Evolutionary conservation across 2,888 invertebrate species (phyloP).

Genomic region (Amphipoea oculea): DNA sequence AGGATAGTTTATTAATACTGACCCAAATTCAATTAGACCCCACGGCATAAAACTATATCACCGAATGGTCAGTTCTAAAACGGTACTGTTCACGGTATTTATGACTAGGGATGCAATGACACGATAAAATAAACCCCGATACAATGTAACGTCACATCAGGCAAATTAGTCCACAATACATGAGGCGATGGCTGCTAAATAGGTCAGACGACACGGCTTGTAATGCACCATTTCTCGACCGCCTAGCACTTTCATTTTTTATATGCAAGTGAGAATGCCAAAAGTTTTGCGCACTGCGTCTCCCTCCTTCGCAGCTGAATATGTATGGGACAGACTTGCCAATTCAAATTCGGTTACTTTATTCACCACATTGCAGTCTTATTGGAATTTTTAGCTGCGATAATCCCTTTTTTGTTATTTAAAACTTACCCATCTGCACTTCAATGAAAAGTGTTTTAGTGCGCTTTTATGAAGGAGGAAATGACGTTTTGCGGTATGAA

Average conservation of each 20-base stretch:
- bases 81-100: neutral
- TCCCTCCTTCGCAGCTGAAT: slow-evolving; percentile 81
- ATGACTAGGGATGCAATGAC: neutral
- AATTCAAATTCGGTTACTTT: slow-evolving; percentile 86
- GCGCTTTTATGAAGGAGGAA: slow-evolving; percentile 39
- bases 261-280: slow-evolving; percentile 89
- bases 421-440: slow-evolving; percentile 53
- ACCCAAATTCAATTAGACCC: neutral
- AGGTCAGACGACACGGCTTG: slow-evolving; percentile 64
- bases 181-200: slow-evolving; percentile 49
- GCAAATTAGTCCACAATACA: slow-evolving; percentile 30
- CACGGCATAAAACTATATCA: slow-evolving; percentile 1
- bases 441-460: slow-evolving; percentile 27
- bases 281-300: slow-evolving; percentile 90
- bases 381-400: slow-evolving; percentile 74
- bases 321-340: slow-evolving; percentile 87
- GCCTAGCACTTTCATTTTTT: slow-evolving; percentile 87
- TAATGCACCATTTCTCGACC: slow-evolving; percentile 80
- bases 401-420: slow-evolving; percentile 64
- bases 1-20: slow-evolving; percentile 6
- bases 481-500: slow-evolving; percentile 26
- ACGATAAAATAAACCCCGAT: slow-evolving; percentile 18
- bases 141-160: slow-evolving; percentile 26
- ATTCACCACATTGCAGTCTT: slow-evolving; percentile 80
- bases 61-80: neutral